Percentiles rank a stretch among this genome's conserved stretches.
Conservation (phyloP, 2,113 vertebrate species). For the Hucho hucho region DNA sequence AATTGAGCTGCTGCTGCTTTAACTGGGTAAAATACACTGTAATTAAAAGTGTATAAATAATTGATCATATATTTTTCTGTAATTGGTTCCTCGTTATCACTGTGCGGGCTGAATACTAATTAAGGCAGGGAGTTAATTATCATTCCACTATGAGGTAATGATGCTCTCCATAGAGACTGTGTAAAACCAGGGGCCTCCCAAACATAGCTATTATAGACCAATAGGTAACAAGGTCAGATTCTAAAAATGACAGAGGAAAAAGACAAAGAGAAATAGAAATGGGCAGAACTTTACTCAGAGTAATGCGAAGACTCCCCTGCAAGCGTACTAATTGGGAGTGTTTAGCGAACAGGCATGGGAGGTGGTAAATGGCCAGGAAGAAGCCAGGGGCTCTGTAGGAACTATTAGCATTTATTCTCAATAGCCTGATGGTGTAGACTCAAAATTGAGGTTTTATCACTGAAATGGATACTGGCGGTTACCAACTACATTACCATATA, state of each 20-base stretch:
- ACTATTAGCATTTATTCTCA: slow-evolving; percentile 72
- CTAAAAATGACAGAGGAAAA: slow-evolving; percentile 10
- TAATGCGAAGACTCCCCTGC: slow-evolving; percentile 55
- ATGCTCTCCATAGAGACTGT: slow-evolving; percentile 34
- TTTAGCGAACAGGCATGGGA: slow-evolving; percentile 73
- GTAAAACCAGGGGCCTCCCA: slow-evolving; percentile 53
- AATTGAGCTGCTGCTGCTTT: slow-evolving; percentile 68
- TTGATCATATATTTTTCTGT: slow-evolving; percentile 73
- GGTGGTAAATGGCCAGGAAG: slow-evolving; percentile 70
- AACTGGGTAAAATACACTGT: slow-evolving; percentile 70
- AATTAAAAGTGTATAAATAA: slow-evolving; percentile 77
- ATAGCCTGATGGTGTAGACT: slow-evolving; percentile 66
- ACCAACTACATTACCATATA: too few relatives aligned
- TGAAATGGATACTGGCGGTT: too few relatives aligned
- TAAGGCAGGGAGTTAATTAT: slow-evolving; percentile 69
- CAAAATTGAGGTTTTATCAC: background rate
- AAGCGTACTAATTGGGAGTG: slow-evolving; percentile 71
- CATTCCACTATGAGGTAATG: slow-evolving; percentile 59
- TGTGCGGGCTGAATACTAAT: slow-evolving; percentile 70
- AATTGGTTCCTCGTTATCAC: slow-evolving; percentile 72
- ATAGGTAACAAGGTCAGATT: slow-evolving; percentile 38
- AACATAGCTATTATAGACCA: slow-evolving; percentile 44
- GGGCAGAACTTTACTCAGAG: slow-evolving; percentile 42
- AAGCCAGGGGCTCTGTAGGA: slow-evolving; percentile 71
- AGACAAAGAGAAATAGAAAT: background rate